phyloP scores from a whole-genome alignment of 2,797 vertebrate species.

The Helarctos malayanus region DNA sequence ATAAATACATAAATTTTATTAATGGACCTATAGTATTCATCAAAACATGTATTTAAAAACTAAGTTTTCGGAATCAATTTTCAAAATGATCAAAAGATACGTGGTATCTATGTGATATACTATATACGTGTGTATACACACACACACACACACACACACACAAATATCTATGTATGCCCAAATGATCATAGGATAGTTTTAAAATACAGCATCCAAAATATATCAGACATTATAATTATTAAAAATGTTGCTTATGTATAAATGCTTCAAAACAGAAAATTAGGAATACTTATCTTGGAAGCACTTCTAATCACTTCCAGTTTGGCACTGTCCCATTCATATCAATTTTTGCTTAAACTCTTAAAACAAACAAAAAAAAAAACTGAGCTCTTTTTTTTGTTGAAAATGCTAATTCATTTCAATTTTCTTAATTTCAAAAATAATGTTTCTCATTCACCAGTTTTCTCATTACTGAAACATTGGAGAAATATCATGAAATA shows the following conservation, averaged over 20 bases:
- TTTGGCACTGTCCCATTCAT: not conserved
- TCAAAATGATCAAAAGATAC: not conserved
- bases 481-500: constrained; percentile 1
- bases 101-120: not conserved
- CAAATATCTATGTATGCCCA: not conserved
- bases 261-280: constrained; percentile 4
- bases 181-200: not conserved
- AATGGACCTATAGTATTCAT: not conserved
- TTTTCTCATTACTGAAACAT: not conserved
- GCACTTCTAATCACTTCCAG: not conserved
- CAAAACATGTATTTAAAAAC: constrained; percentile 38
- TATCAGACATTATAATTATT: not conserved
- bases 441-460: not conserved
- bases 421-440: constrained; percentile 50
- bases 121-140: not conserved
- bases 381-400: not conserved
- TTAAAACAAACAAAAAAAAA: not conserved
- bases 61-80: not conserved
- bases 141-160: not conserved
- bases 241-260: not conserved
- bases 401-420: constrained; percentile 31
- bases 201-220: not conserved
- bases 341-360: not conserved
- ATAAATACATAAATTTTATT: not conserved
- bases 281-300: not conserved